phyloP scores from a whole-genome alignment of 1,140 invertebrate species.

The Apis mellifera region Amel_HAv3.1 CM009934.2:10898001-10898500 shows the following conservation, averaged over 20 bases:
- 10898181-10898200: not conserved
- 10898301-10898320: conserved; percentile 32
- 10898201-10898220: not conserved
- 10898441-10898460: conserved; percentile 38
- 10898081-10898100: conserved; percentile 38
- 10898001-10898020: conserved; percentile 61
- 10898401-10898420: conserved; percentile 43
- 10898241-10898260: conserved; percentile 53
- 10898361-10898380: conserved; percentile 17
- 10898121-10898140: conserved; percentile 63
- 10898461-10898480: not conserved
- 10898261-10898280: conserved; percentile 46
- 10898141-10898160: conserved; percentile 67
- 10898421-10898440: conserved; percentile 49
- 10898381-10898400: conserved; percentile 40
- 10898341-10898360: too few species aligned
- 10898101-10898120: conserved; percentile 45
- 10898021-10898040: conserved; percentile 46
- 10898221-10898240: too few species aligned
- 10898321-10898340: conserved; percentile 11
- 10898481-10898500: not conserved
- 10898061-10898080: conserved; percentile 66
- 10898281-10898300: conserved; percentile 46
- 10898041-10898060: conserved; percentile 26
- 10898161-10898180: not conserved